Percentiles rank a stretch among this genome's conserved stretches.
Conservation (phyloP, 2,888 invertebrate genomes). For the Graphium colonna region DNA sequence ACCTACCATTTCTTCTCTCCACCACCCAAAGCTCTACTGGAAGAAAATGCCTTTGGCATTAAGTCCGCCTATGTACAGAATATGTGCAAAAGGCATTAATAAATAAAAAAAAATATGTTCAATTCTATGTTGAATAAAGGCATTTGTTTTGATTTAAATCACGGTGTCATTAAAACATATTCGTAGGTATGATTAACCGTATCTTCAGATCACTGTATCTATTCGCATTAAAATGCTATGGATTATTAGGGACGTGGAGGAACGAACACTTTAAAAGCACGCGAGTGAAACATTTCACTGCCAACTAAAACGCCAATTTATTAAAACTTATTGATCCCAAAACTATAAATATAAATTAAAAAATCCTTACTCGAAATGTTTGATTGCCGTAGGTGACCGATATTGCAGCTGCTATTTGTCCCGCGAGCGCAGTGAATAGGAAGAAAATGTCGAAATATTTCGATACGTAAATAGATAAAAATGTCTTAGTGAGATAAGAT, state of each 20-base stretch:
- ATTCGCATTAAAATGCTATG: constrained; percentile 25
- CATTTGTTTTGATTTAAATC: no score
- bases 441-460: background rate
- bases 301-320: constrained; percentile 11
- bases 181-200: background rate
- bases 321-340: constrained; percentile 5
- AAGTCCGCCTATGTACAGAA: no score
- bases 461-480: no score
- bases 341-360: background rate
- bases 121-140: no score
- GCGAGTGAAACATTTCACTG: constrained; percentile 23
- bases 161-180: background rate
- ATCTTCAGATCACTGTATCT: constrained; percentile 6
- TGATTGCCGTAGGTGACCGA: background rate
- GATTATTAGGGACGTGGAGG: constrained; percentile 29
- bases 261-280: constrained; percentile 27
- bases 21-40: no score
- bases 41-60: no score
- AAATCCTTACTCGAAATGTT: background rate
- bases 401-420: background rate
- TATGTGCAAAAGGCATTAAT: no score
- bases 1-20: no score
- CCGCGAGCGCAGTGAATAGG: background rate
- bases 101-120: no score
- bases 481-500: background rate